Base-by-base conservation (phyloP, 2,888 invertebrate species). In the Artemia sinica region DNA sequence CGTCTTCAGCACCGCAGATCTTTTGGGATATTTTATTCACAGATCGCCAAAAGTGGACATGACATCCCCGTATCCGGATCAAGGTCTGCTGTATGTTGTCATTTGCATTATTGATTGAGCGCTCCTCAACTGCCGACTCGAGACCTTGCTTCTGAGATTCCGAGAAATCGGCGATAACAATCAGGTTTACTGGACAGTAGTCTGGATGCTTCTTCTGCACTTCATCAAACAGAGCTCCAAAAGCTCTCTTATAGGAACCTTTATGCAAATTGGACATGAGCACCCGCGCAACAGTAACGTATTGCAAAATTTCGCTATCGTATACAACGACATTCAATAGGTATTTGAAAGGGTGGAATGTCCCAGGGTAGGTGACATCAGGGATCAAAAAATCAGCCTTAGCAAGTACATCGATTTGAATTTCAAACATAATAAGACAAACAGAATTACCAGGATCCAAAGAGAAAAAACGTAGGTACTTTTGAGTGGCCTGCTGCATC, bases 151-250 rank as follows among this genome's bases (percentile, higher is more conserved):
- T 52, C 58, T 52, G 58, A 5, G 58, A 2, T 0, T 52, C 58
- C 58, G 58, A 3, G 58, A 52, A 52, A 52, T 52, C 58, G 58
- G 58, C 58, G 58, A 52, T 52, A 52, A 52, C 58, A 52, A 52
- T 52, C 58, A 52, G 58, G 58, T 52, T 52, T 7, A 52, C 7
- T 14, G 4, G 58, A 5, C 14, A 52, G 7, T 52, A 52, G 7
- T 52, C 58, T 52, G 58, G 58, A 52, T 52, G 5, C 13, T 52
- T 7, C 7, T 52, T 52, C 58, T 14, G 2, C 58, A 52, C 7
- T 7, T 52, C 14, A 7, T 3, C 58, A 52, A n/a, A 52, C 13
- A 5, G 58, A 52, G 0, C 58, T 52, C 58, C 58, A 52, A 52
- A 52, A 52, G 58, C 58, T 52, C 58, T 52, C 58, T 52, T 52